Evolutionary conservation across 2,797 vertebrate species (phyloP).

Genomic region (Pteropus rufus): DNA sequence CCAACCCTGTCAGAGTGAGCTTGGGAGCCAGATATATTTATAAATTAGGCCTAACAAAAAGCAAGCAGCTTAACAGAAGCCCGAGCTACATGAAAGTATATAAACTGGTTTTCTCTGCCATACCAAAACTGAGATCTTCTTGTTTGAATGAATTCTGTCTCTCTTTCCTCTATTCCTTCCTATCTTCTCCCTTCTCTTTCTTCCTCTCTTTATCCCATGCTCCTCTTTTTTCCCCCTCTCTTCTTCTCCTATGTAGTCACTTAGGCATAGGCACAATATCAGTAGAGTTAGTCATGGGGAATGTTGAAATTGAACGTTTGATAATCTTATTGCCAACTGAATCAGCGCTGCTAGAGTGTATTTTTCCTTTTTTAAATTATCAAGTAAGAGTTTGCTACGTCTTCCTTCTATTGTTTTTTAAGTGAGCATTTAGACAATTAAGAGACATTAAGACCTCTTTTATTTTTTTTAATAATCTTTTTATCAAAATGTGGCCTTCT

Average conservation of each 20-base stretch:
- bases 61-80: background rate
- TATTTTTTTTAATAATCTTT: background rate
- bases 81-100: background rate
- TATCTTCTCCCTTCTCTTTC: background rate
- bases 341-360: background rate
- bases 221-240: background rate
- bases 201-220: background rate
- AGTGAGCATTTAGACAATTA: background rate
- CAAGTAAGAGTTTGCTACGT: background rate
- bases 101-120: background rate
- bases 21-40: background rate
- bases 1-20: background rate
- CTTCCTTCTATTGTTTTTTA: background rate
- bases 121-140: background rate
- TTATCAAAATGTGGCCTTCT: background rate
- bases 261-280: background rate
- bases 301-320: background rate
- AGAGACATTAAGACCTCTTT: background rate
- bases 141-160: background rate
- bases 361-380: background rate
- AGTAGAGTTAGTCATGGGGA: background rate
- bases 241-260: background rate
- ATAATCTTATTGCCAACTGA: background rate
- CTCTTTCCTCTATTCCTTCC: background rate
- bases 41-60: background rate